Evolutionary conservation across 2,113 vertebrate species (phyloP), one percentile per base, ranked within the genome.

Genomic region (Barnardius zonarius): DNA sequence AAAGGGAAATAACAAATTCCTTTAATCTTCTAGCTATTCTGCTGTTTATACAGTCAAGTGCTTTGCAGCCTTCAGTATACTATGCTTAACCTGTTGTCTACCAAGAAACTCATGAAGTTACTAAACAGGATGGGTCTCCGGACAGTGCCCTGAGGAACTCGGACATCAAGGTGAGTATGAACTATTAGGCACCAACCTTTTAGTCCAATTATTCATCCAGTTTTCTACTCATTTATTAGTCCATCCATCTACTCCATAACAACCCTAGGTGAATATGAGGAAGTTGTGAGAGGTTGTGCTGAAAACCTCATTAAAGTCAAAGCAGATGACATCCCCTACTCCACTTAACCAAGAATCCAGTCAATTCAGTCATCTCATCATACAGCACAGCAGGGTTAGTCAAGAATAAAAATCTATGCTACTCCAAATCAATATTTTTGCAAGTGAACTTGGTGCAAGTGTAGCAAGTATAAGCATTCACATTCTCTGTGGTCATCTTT

Each of bases 321-420:
- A 86, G 57, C 11, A 90, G 57, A 66, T 62, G 44, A 41, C 16
- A 73, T 14, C 2, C 11, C 7, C 16, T 66, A 33, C 10, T 43
- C 19, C 27, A 3, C 17, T 72, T 61, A 72, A 54, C 24, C 9
- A 59, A 1, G 4, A 75, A 54, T 41, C 8, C 44, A 66, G 13
- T 13, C 30, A 55, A 14, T 11, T 6, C 5, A 44, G 5, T n/a
- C 17, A 63, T 37, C 5, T 84, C 23, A 39, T 68, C 17, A 67
- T 7, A 63, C 6, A 55, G 63, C 28, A 5, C 3, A 49, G 25
- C 27, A 0, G 0, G 4, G 4, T 14, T 78, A 25, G 7, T n/a
- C 31, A 74, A 81, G 31, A 84, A 59, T 43, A 70, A 81, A 91
- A 92, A 75, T 46, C 19, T 4, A 1, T 37, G 19, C 3, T 57